Conservation (phyloP, 2,797 vertebrate species). For the Siniperca undulata region DNA sequence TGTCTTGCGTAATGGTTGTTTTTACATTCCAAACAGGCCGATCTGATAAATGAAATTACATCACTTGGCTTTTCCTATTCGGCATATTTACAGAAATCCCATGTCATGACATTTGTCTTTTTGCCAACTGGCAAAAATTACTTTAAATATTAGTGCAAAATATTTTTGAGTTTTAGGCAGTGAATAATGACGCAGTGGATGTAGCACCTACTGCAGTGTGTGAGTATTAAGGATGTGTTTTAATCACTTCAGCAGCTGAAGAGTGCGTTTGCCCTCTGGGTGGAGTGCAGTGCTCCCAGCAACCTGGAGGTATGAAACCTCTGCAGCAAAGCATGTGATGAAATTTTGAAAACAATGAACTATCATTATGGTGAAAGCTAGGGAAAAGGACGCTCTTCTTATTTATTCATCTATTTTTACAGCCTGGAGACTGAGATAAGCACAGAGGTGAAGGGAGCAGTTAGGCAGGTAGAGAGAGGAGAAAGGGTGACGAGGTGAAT, state of each 20-base stretch:
- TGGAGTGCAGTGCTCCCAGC: constrained; percentile 35
- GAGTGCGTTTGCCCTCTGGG: constrained; percentile 48
- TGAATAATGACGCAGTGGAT: constrained; percentile 11
- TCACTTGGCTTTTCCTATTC: constrained; percentile 8
- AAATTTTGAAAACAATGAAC: constrained; percentile 49
- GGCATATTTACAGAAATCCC: not conserved
- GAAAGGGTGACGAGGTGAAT: constrained; percentile 1
- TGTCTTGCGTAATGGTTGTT: constrained; percentile 19
- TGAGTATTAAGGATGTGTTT: constrained; percentile 12
- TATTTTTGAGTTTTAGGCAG: constrained; percentile 16
- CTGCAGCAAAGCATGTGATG: constrained; percentile 30
- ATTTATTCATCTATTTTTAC: constrained; percentile 24
- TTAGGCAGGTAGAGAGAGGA: constrained; percentile 14
- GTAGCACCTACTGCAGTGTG: constrained; percentile 7
- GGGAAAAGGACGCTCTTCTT: not conserved
- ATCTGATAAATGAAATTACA: constrained; percentile 16
- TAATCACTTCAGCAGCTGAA: constrained; percentile 45
- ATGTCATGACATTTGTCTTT: not conserved
- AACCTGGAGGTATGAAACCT: constrained; percentile 35
- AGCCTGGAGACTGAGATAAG: constrained; percentile 20
- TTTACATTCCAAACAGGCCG: constrained; percentile 26
- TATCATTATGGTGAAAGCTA: constrained; percentile 33
- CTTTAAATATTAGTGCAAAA: constrained; percentile 18
- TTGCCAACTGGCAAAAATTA: constrained; percentile 24
- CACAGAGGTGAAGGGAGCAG: not conserved